Evolutionary conservation across 1,140 invertebrate species (phyloP), one percentile per base, ranked within the genome.

Genomic region (Apis cerana): DNA sequence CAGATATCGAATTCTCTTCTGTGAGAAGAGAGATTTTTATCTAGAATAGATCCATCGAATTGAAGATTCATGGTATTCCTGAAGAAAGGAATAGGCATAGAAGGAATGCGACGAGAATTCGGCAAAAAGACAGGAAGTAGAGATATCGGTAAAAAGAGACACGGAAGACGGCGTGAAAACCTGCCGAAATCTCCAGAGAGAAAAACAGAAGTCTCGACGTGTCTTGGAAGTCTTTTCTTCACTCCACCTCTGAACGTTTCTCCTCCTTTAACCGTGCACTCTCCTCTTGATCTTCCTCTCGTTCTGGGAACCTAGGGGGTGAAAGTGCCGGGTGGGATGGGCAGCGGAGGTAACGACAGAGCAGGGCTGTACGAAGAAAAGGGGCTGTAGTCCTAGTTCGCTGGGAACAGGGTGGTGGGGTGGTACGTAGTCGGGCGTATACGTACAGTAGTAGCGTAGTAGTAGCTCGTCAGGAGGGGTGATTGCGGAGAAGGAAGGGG

Each of bases 321-420:
- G 62, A 68, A 86, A 67, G 81, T 58, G 62, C 43, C 71, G 8
- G 74, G 75, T 86, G 84, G 85, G 84, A 78, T 58, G 85, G 85
- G 70, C 85, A 65, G 75, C 48, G 54, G 70, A 64, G 80, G 84
- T 69, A 83, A 75, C 80, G 85, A 76, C 85, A 75, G 33, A 43
- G 74, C 85, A 86, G 85, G 85, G 85, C 43, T 72, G 85, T 83
- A 86, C 85, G 85, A 86, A 87, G 85, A 83, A 87, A 87, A 23
- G 84, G 85, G 85, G 85, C 61, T 86, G 85, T 48, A 86, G 85
- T 59, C 71, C 79, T 70, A 82, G 79, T 68, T 75, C 80, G 58
- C 52, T 75, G 74, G 79, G 59, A 68, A 61, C 74, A 76, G 58
- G 58, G 43, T 80, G 76, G 85, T 62, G 81, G 75, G 85, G 69